Evolutionary conservation across 2,888 invertebrate genomes (phyloP), one percentile per base, ranked within the genome.

Genomic region (Brachynemurus nebulosus): DNA sequence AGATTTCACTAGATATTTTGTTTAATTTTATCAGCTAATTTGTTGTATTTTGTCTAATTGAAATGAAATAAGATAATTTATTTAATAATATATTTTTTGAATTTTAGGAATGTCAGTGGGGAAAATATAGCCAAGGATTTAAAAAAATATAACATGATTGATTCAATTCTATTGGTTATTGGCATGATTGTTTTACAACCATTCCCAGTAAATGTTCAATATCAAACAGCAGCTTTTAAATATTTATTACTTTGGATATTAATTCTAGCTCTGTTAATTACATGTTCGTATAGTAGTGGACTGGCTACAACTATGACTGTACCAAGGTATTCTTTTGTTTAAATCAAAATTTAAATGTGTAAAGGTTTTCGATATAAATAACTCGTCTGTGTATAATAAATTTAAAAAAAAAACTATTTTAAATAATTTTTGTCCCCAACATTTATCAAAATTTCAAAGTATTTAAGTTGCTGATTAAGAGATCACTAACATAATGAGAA

Each of bases 281-380:
- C 70, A 25, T 72, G 74, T 45, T 70, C 73, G 1, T 77, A 77
- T 52, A 66, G 71, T 3, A 73, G 74, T 14, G 77, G 76, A 1
- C 58, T 77, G 36, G 69, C 76, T 8, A 71, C 75, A 30, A 70
- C 72, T 17, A 65, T 76, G 48, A 76, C 77, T 0, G 68, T 77
- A 16, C 76, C 76, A 1, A 67, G 63, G 60, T 60, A 42, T 8
- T 33, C n/a, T 20, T 2, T n/a, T 42, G 9, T 27, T 27, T 9
- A 17, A n/a, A 18, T 30, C 7, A 19, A n/a, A 34, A 20, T 36
- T 17, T 14, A 7, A 11, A 17, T 6, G 16, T 16, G 16, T 4
- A 35, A 35, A 35, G 16, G 16, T 35, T 35, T 9, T 25, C 8
- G 27, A 25, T 25, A n/a, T n/a, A n/a, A n/a, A n/a, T n/a, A n/a